Base-by-base conservation (phyloP, 1,140 invertebrate genomes). In the Drosophila hydei region DNA sequence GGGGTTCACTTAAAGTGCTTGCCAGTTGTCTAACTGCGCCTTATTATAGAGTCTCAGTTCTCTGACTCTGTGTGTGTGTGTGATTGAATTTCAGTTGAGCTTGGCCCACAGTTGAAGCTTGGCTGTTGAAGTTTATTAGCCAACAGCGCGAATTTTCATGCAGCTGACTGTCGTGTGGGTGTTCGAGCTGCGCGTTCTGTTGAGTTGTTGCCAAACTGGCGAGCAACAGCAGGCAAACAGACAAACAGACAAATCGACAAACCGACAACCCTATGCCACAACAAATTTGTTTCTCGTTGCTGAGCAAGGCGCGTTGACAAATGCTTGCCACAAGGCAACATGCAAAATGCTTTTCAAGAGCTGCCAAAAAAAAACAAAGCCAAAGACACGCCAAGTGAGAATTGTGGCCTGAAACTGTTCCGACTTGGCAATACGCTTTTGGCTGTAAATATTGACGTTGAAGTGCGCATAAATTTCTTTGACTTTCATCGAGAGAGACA, bases 111-210 rank as follows among this genome's bases (percentile, higher is more conserved):
- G 45, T 55, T 50, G 56, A 67, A 72, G 40, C 62, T 71, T 68
- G 45, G 54, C 60, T 52, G 64, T 67, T 58, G 40, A 55, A 55
- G 69, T 70, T 81, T 81, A 81, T 77, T 81, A 54, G 78, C 78
- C 80, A 74, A 40, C 51, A 56, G 40, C 52, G 52, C 52, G 21
- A 60, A 50, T 50, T 59, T 63, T 40, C 40, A 51, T 33, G 45
- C 51, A 33, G 36, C 51, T 42, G 43, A 64, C 51, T 16, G 16
- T 33, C 47, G 63, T 58, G 77, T 80, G 78, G 77, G 77, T 77
- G 77, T 77, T 69, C 60, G 16, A 45, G 72, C 62, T 45, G 19
- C 6, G 25, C 47, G 23, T 40, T 67, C 52, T 40, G 30, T 23
- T 23, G 54, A 45, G 51, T 12, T 18, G 19, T 21, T 55, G 7